Conservation (phyloP, 2,888 invertebrate species). For the Cybosia mesomella region DNA sequence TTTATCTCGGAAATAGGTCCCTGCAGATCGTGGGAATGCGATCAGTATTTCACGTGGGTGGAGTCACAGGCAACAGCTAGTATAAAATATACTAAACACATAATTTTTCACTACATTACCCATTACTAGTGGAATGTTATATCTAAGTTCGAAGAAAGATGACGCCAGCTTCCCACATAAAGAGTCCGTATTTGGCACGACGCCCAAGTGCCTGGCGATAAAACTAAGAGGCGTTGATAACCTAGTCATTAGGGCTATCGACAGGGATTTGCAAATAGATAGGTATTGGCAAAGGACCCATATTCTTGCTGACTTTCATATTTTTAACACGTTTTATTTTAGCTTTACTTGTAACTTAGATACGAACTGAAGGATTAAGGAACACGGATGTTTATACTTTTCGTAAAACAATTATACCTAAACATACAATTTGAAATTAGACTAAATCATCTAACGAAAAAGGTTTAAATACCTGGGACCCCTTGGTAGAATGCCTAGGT, state of each 20-base stretch:
- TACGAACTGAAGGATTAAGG: neutral
- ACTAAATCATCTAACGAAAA: too few species aligned
- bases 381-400: too few species aligned
- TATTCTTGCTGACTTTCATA: neutral
- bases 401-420: too few species aligned
- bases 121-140: neutral
- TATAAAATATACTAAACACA: slow-evolving; percentile 2
- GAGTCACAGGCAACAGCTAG: too few species aligned
- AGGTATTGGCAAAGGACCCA: neutral
- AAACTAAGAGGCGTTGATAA: slow-evolving; percentile 37
- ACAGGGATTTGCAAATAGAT: slow-evolving; percentile 9
- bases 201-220: slow-evolving; percentile 34
- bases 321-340: neutral
- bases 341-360: neutral
- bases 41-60: too few species aligned
- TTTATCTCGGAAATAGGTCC: too few species aligned
- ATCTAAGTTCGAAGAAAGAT: neutral
- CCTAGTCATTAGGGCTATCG: slow-evolving; percentile 46
- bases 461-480: too few species aligned
- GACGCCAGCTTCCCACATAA: slow-evolving; percentile 20
- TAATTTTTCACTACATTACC: slow-evolving; percentile 12
- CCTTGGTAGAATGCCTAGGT: too few species aligned
- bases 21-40: too few species aligned
- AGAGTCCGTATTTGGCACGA: slow-evolving; percentile 40
- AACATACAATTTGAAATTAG: too few species aligned